Evolutionary conservation across 2,113 vertebrate species (phyloP), one percentile per base, ranked within the genome.

Genomic region (Siniperca chuatsi): DNA sequence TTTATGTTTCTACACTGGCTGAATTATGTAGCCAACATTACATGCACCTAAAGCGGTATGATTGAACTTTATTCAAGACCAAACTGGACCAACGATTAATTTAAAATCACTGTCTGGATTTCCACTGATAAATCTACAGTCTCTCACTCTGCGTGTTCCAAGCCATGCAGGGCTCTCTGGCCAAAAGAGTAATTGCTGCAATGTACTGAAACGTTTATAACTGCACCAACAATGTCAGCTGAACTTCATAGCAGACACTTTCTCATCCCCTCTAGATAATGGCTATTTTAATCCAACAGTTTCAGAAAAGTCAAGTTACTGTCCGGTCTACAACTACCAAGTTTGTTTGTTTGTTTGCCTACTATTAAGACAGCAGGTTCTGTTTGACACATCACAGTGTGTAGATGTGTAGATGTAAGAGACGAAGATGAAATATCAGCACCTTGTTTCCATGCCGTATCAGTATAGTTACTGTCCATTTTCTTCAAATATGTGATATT

Each of bases 31-130:
- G 48, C 35, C 10, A 0, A 40, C 15, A 52, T 29, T 40, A 58
- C 15, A 40, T 52, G 33, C 23, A 42, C 35, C n/a, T 44, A 18
- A 73, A 55, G 20, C 18, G 35, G 25, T 52, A 50, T 3, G 37
- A n/a, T 1, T 55, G 18, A 21, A 42, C 21, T 69, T 44, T 18
- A 29, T 46, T 67, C 37, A 44, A 58, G n/a, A 57, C 20, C 16
- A 69, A 48, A 60, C 52, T 35, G 40, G 40, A 68, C 16, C 4
- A 18, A 60, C 1, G 3, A 60, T 58, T 25, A 9, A 68, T 33
- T 44, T 57, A 13, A 67, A 57, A 78, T 68, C 48, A 11, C 37
- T 33, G 65, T 69, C 52, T 46, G 64, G 37, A 55, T 57, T 57
- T 55, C 48, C 11, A 40, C 7, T 78, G 76, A 21, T 58, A 46